phyloP scores from a whole-genome alignment of 37 sponge, comb jelly and placozoan genomes.

The Bolinopsis microptera region DNA sequence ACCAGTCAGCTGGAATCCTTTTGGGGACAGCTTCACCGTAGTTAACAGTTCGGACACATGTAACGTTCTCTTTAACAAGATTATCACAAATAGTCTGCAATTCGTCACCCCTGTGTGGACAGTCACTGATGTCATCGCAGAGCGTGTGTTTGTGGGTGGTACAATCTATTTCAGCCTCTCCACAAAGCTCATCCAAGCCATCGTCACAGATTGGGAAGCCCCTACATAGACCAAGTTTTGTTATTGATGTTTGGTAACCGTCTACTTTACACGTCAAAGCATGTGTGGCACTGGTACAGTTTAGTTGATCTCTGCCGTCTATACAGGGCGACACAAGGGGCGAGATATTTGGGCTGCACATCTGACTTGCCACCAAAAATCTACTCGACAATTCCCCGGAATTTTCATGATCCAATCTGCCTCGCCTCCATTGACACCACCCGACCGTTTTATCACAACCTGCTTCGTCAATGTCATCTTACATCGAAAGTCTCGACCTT shows the following conservation, averaged over 20 bases:
- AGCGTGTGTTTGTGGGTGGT: background rate
- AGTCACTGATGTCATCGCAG: background rate
- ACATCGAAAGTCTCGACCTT: background rate
- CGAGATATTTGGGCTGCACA: background rate
- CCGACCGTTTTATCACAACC: background rate
- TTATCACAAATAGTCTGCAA: background rate
- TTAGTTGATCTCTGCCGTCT: background rate
- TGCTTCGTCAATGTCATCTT: background rate
- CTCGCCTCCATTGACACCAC: background rate
- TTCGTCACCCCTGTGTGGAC: background rate
- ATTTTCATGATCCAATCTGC: background rate
- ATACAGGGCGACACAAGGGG: background rate
- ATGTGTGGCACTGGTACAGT: background rate
- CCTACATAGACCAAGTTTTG: background rate
- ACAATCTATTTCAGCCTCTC: background rate
- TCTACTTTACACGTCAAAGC: constrained; percentile 22
- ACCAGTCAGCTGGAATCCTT: background rate
- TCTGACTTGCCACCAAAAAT: background rate
- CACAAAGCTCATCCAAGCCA: background rate
- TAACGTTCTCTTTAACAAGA: background rate
- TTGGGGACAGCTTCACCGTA: background rate
- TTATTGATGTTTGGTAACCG: background rate
- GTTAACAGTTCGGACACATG: background rate
- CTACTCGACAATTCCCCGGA: background rate
- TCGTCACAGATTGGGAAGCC: constrained; percentile 18